A percentile compares a stretch with the other conserved stretches of the same genome.
phyloP scores from a whole-genome alignment of 2,113 vertebrate species.

The Antechinus stuartii region DNA sequence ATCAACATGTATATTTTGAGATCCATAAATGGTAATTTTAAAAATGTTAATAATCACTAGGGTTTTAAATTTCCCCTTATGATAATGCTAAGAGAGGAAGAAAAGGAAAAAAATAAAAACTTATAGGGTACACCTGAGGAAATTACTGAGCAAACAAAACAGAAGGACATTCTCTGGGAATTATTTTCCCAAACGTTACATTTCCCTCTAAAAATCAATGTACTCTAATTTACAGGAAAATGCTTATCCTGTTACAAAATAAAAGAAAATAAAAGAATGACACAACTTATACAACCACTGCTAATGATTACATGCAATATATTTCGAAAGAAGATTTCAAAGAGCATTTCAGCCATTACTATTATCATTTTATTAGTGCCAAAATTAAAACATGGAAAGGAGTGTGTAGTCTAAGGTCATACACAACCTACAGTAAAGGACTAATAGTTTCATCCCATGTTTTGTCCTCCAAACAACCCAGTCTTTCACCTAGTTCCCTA shows the following conservation, averaged over 20 bases:
- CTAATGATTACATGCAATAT: neutral
- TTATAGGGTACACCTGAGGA: conserved; percentile 3
- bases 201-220: conserved; percentile 25
- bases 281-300: neutral
- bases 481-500: conserved; percentile 39
- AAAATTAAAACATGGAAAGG: neutral
- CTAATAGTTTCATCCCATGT: conserved; percentile 2
- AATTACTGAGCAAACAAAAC: conserved; percentile 16
- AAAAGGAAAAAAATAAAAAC: neutral
- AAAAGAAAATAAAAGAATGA: neutral
- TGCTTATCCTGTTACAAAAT: conserved; percentile 12
- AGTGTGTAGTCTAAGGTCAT: neutral
- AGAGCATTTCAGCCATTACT: conserved; percentile 21
- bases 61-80: neutral
- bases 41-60: neutral
- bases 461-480: neutral
- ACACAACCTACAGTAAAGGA: neutral
- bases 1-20: conserved; percentile 50
- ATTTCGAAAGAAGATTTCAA: conserved; percentile 44
- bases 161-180: neutral
- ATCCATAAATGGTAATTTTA: conserved; percentile 19
- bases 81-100: neutral
- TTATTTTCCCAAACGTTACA: conserved; percentile 15
- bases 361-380: conserved; percentile 4
- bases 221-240: neutral